Evolutionary conservation across 2,113 vertebrate genomes (phyloP).

Genomic region (Paedocypris sp.): DNA sequence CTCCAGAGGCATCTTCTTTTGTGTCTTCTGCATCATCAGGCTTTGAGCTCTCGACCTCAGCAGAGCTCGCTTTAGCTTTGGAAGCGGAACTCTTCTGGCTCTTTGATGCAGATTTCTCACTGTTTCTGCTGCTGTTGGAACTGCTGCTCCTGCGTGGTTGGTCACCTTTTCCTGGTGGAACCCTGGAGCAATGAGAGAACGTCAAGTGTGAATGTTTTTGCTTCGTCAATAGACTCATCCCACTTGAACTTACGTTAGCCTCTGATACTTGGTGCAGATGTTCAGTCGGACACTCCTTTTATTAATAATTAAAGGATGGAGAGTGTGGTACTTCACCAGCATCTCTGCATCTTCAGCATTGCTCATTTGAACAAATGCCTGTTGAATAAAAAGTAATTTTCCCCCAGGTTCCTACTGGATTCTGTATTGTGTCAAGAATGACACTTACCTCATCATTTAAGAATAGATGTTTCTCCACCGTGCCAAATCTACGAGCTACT

Average conservation of each 20-base stretch:
- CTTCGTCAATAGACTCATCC: not conserved
- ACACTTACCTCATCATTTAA: conserved; percentile 51
- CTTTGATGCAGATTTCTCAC: conserved; percentile 33
- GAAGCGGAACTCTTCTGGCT: conserved; percentile 23
- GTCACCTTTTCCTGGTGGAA: conserved; percentile 38
- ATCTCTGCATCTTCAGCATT: conserved; percentile 82
- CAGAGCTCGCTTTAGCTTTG: conserved; percentile 36
- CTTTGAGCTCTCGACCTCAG: conserved; percentile 17
- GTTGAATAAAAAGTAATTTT: not conserved
- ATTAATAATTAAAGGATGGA: conserved; percentile 62
- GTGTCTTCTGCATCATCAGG: conserved; percentile 9
- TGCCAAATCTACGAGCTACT: conserved; percentile 54
- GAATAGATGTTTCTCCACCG: conserved; percentile 63
- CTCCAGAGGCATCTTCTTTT: conserved; percentile 2
- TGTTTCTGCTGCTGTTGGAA: conserved; percentile 25
- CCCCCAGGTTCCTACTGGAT: not conserved
- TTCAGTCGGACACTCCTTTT: conserved; percentile 52
- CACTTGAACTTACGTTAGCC: conserved; percentile 53
- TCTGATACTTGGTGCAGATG: conserved; percentile 67
- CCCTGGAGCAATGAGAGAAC: conserved; percentile 36
- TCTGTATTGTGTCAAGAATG: not conserved
- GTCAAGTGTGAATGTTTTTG: not conserved
- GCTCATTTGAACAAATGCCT: conserved; percentile 90
- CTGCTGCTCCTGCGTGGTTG: conserved; percentile 14
- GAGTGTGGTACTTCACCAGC: conserved; percentile 84